These are phyloP conservation scores for Clarias gariepinus DNA, from an alignment of 2,113 vertebrate species.

Conservation along the genomic window DNA sequence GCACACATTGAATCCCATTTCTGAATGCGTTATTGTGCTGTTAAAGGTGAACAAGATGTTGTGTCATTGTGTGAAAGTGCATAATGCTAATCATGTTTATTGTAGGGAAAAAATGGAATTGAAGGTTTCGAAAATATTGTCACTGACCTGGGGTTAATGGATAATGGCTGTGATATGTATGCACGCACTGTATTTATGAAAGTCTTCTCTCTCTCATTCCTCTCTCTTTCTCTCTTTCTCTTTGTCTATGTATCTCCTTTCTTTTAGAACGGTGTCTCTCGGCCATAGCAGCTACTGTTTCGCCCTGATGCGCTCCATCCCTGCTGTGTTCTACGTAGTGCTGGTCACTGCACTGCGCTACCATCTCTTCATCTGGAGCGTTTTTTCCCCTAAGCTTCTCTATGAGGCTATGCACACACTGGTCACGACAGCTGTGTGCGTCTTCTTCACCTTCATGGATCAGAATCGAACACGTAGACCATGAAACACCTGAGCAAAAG, in stretches of 20 bases:
- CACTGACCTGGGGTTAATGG: slow-evolving; percentile 2
- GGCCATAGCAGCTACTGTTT: slow-evolving; percentile 88
- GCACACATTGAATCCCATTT: background rate
- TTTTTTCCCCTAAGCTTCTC: slow-evolving; percentile 95
- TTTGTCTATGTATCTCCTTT: background rate
- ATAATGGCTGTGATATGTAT: slow-evolving; percentile 23
- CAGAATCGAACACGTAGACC: slow-evolving; percentile 65
- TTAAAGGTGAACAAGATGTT: slow-evolving; percentile 18
- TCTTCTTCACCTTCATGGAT: slow-evolving; percentile 84
- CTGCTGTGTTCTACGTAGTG: slow-evolving; percentile 80
- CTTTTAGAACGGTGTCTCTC: slow-evolving; percentile 76
- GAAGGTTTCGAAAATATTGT: background rate
- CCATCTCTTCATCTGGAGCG: slow-evolving; percentile 97
- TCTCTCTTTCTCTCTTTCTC: slow-evolving; percentile 3
- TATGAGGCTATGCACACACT: slow-evolving; percentile 90
- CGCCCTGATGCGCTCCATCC: slow-evolving; percentile 81
- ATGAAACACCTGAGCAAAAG: slow-evolving; percentile 22
- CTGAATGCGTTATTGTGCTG: background rate
- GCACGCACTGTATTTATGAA: slow-evolving; percentile 31
- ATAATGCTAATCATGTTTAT: slow-evolving; percentile 3
- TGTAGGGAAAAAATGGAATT: background rate
- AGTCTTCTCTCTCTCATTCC: slow-evolving; percentile 11
- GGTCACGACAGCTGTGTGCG: slow-evolving; percentile 79
- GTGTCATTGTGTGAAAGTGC: slow-evolving; percentile 2
- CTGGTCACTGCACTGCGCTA: slow-evolving; percentile 89